These are phyloP conservation scores for Eupithecia subumbrata DNA, from an alignment of 2,888 invertebrate species.

Conservation along the genomic window DNA sequence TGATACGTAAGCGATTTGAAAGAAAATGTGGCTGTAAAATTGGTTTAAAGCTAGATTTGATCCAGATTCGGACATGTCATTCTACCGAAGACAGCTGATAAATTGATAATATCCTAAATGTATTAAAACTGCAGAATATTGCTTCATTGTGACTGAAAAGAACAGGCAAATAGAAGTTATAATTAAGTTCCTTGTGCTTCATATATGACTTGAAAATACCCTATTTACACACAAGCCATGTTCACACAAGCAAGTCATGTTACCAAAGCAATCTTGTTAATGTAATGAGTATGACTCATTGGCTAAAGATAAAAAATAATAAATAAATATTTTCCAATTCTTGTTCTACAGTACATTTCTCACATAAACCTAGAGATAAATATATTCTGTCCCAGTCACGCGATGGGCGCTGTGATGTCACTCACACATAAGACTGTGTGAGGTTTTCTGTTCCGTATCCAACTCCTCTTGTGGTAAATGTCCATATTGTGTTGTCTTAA, in stretches of 20 bases:
- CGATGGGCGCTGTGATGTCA: not conserved
- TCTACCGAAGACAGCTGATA: too few relatives aligned
- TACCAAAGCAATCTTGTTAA: not conserved
- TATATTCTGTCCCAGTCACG: not conserved
- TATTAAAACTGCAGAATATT: too few relatives aligned
- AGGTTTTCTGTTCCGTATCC: slow-evolving; percentile 1
- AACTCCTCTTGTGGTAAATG: slow-evolving; percentile 7
- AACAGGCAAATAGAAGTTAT: too few relatives aligned
- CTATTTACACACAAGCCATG: not conserved
- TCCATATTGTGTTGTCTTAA: slow-evolving; percentile 20
- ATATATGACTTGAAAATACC: not conserved
- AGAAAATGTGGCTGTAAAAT: too few relatives aligned
- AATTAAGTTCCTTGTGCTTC: not conserved
- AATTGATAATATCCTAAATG: too few relatives aligned
- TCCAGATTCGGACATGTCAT: too few relatives aligned
- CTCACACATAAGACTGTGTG: slow-evolving; percentile 18
- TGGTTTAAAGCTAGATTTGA: too few relatives aligned
- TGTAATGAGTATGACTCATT: too few relatives aligned
- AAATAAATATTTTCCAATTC: not conserved
- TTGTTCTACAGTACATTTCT: not conserved
- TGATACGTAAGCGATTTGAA: too few relatives aligned
- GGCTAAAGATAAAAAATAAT: not conserved
- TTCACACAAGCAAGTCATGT: too few relatives aligned
- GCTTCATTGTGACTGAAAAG: too few relatives aligned
- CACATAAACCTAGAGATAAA: not conserved